A percentile compares a stretch with the other conserved stretches of the same genome.
These are phyloP conservation scores for Troides aeacus DNA, from an alignment of 2,888 invertebrate species.

Conservation along the genomic window DNA sequence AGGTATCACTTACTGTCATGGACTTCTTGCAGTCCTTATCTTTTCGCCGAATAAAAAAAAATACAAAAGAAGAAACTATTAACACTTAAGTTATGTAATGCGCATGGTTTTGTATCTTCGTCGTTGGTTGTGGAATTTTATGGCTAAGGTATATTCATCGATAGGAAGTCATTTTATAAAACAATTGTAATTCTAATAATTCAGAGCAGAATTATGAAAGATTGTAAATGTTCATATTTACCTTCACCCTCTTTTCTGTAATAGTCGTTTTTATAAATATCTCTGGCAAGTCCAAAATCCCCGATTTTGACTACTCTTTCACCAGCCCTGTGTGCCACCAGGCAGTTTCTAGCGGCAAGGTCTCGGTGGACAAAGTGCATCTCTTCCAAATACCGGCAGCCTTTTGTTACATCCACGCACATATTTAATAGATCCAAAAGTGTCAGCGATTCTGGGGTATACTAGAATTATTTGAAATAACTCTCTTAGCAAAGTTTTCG, in stretches of 20 bases:
- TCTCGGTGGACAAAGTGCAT: constrained; percentile 99
- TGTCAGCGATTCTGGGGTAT: constrained; percentile 83
- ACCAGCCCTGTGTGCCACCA: constrained; percentile 87
- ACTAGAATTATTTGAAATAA: constrained; percentile 57
- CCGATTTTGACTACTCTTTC: constrained; percentile 95
- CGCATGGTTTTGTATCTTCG: no score
- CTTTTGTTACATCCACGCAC: constrained; percentile 97
- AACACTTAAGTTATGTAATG: no score
- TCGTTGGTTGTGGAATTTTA: no score
- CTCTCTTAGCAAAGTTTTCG: no score
- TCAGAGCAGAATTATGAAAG: no score
- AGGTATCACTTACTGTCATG: no score
- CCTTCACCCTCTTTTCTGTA: constrained; percentile 95
- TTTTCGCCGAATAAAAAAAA: no score
- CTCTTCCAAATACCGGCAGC: constrained; percentile 97
- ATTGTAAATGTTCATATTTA: constrained; percentile 32
- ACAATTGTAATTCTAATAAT: no score
- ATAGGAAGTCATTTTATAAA: no score
- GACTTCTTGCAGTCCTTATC: no score
- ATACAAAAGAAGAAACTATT: no score
- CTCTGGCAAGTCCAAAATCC: constrained; percentile 97
- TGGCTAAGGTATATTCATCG: no score
- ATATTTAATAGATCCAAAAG: constrained; percentile 93
- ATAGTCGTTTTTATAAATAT: constrained; percentile 98
- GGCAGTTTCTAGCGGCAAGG: constrained; percentile 96